Percentiles rank a stretch among this genome's conserved stretches.
Conservation (phyloP, 2,888 invertebrate genomes). For the Pyrrhosoma nymphula region DNA sequence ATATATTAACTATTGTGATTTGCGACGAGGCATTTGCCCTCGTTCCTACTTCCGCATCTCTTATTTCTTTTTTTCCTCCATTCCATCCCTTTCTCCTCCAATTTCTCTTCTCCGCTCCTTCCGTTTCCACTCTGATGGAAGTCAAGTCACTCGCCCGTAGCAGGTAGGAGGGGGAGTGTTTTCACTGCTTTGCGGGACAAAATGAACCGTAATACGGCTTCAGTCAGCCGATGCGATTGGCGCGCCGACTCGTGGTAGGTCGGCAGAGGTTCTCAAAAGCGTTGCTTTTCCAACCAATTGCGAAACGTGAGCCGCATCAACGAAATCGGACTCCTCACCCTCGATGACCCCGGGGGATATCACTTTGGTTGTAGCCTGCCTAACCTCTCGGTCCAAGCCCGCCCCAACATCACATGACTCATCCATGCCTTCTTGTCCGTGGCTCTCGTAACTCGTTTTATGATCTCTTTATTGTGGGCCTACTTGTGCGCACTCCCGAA, state of each 20-base stretch:
- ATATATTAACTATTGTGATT: too few relatives aligned
- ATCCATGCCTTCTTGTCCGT: not conserved
- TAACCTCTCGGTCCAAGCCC: not conserved
- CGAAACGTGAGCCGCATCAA: not conserved
- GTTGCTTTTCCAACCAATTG: constrained; percentile 11
- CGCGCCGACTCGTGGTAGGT: not conserved
- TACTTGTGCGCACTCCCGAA: not conserved
- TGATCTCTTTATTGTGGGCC: not conserved
- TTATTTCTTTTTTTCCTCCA: too few relatives aligned
- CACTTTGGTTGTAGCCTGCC: not conserved
- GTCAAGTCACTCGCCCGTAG: not conserved
- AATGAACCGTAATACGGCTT: constrained; percentile 10
- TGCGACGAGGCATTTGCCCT: too few relatives aligned
- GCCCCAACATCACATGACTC: not conserved
- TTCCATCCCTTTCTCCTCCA: not conserved
- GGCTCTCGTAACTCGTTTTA: not conserved
- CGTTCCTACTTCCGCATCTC: too few relatives aligned
- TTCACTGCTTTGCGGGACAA: not conserved
- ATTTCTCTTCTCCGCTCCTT: not conserved
- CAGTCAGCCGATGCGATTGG: not conserved
- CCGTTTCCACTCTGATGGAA: not conserved
- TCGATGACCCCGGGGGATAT: not conserved
- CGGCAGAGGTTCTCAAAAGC: not conserved
- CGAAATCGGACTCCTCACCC: not conserved
- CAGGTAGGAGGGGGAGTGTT: not conserved